These are phyloP conservation scores for Dicyrtoma fusca DNA, from an alignment of 2,888 invertebrate genomes.

Conservation along the genomic window DNA sequence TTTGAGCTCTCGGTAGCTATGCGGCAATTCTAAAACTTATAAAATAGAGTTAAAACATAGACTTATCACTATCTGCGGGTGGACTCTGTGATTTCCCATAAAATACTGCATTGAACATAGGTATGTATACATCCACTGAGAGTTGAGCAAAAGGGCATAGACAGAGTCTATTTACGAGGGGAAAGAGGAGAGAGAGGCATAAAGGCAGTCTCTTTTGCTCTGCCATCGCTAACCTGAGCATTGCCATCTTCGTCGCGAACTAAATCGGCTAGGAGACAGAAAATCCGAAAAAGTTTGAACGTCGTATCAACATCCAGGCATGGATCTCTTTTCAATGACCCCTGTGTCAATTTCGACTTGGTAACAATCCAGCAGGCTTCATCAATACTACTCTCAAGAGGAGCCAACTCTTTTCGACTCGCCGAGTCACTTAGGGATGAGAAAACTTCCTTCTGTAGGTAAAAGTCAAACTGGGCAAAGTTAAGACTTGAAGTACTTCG, in stretches of 20 bases:
- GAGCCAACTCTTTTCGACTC: constrained; percentile 65
- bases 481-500: constrained; percentile 70
- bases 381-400: constrained; percentile 71
- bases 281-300: constrained; percentile 76
- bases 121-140: no score
- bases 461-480: constrained; percentile 76
- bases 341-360: constrained; percentile 66
- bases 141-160: no score
- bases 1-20: no score
- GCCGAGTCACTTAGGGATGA: constrained; percentile 68
- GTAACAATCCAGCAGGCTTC: constrained; percentile 82
- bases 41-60: no score
- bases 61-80: no score
- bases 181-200: no score
- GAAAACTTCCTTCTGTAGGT: constrained; percentile 74
- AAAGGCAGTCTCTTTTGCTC: no score
- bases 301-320: constrained; percentile 69
- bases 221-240: constrained; percentile 54
- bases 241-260: constrained; percentile 63
- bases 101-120: no score
- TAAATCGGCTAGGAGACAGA: constrained; percentile 76
- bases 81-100: no score
- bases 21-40: no score
- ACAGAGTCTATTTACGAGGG: no score
- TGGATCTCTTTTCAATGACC: constrained; percentile 64